Conservation (phyloP, 2,797 vertebrate species). For the Ctenochaetus hawaiiensis region DNA sequence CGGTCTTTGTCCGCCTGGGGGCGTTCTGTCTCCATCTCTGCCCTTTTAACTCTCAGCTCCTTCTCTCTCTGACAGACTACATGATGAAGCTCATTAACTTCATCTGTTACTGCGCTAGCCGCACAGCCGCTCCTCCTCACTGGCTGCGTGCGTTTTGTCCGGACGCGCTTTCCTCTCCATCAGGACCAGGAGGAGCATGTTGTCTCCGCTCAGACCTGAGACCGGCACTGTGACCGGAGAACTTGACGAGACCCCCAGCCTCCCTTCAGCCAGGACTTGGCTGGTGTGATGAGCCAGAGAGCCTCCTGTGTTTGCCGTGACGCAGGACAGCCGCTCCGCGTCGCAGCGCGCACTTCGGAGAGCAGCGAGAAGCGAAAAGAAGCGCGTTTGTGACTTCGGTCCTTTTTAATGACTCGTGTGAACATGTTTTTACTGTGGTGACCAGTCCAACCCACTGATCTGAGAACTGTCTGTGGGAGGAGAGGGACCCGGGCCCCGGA, state of each 20-base stretch:
- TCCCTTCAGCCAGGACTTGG: not conserved
- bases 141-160: not conserved
- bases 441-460: not conserved
- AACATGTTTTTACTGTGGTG: not conserved
- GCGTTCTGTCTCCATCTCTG: slow-evolving; percentile 25
- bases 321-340: slow-evolving; percentile 26
- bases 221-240: not conserved
- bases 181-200: slow-evolving; percentile 7
- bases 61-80: not conserved
- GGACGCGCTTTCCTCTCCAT: not conserved
- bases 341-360: slow-evolving; percentile 34
- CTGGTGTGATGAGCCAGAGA: slow-evolving; percentile 35
- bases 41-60: not conserved
- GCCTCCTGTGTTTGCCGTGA: slow-evolving; percentile 42
- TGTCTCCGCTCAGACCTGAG: not conserved
- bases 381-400: slow-evolving; percentile 26
- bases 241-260: slow-evolving; percentile 18
- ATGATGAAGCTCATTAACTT: slow-evolving; percentile 38
- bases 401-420: not conserved
- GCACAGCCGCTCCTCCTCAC: not conserved
- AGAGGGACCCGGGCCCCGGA: not conserved
- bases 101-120: slow-evolving; percentile 12
- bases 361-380: slow-evolving; percentile 8
- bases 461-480: not conserved
- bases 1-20: slow-evolving; percentile 26